Percentiles rank a stretch among this genome's conserved stretches.
Evolutionary conservation across 2,797 vertebrate species (phyloP).

Genomic region (Chaunax sp.): DNA sequence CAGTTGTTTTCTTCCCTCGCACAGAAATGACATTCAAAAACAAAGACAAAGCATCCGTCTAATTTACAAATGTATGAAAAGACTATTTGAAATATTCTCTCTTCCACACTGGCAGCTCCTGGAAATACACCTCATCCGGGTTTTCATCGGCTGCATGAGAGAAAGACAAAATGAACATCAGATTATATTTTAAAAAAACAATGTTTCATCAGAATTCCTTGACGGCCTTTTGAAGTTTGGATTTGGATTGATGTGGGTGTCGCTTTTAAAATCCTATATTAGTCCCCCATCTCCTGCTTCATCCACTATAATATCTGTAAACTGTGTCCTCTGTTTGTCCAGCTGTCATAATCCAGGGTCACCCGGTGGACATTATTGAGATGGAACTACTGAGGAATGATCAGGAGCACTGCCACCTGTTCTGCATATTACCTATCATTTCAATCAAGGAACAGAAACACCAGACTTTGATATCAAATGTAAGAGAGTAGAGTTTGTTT

Average conservation of each 20-base stretch:
- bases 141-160: slow-evolving; percentile 75
- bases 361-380: too few relatives aligned
- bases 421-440: too few relatives aligned
- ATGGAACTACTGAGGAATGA: too few relatives aligned
- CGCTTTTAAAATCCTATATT: too few relatives aligned
- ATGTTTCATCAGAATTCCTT: too few relatives aligned
- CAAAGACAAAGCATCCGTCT: not conserved
- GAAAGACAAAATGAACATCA: not conserved
- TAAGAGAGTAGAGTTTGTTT: too few relatives aligned
- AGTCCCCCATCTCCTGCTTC: too few relatives aligned
- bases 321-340: not conserved
- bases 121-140: slow-evolving; percentile 78
- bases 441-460: too few relatives aligned
- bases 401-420: too few relatives aligned
- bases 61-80: slow-evolving; percentile 24
- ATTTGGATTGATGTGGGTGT: too few relatives aligned
- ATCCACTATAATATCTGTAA: not conserved
- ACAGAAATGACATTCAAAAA: slow-evolving; percentile 19
- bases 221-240: too few relatives aligned
- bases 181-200: not conserved
- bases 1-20: slow-evolving; percentile 2
- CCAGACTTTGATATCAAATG: too few relatives aligned
- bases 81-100: slow-evolving; percentile 79
- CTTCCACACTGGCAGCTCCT: slow-evolving; percentile 83
- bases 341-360: not conserved